Evolutionary conservation across 2,888 invertebrate species (phyloP).

Genomic region (Aphidoletes aphidimyza): DNA sequence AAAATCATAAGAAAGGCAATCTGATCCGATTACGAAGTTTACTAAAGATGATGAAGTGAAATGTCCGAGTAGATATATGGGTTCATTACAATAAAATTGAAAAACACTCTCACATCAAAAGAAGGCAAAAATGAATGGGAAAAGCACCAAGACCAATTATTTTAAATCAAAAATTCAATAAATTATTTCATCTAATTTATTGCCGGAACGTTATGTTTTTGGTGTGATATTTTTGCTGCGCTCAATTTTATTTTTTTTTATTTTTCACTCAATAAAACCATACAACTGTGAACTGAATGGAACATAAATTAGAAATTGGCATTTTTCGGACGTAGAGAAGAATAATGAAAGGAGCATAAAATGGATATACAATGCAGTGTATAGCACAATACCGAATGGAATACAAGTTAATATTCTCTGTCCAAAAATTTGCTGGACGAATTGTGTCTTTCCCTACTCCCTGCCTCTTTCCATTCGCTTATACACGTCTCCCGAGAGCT

Average conservation of each 20-base stretch:
- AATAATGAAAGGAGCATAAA: neutral
- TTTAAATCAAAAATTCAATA: conserved; percentile 51
- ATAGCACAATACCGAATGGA: neutral
- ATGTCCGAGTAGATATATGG: neutral
- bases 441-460: conserved; percentile 36
- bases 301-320: conserved; percentile 51
- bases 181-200: conserved; percentile 47
- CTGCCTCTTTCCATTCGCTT: too few relatives aligned
- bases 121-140: neutral
- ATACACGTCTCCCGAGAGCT: neutral
- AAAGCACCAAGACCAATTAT: conserved; percentile 36
- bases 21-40: conserved; percentile 26
- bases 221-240: conserved; percentile 37
- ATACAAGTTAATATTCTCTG: conserved; percentile 44
- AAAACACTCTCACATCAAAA: neutral
- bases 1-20: neutral
- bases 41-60: conserved; percentile 35
- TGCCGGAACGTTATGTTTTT: conserved; percentile 18
- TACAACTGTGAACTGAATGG: conserved; percentile 38
- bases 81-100: conserved; percentile 43
- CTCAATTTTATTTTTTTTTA: conserved; percentile 7
- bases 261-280: conserved; percentile 37
- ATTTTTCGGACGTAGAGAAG: conserved; percentile 12
- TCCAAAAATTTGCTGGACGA: conserved; percentile 27
- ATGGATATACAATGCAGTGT: conserved; percentile 46